These are phyloP conservation scores for Myotis pilosus DNA, from an alignment of 2,797 vertebrate genomes.

Conservation along the genomic window DNA sequence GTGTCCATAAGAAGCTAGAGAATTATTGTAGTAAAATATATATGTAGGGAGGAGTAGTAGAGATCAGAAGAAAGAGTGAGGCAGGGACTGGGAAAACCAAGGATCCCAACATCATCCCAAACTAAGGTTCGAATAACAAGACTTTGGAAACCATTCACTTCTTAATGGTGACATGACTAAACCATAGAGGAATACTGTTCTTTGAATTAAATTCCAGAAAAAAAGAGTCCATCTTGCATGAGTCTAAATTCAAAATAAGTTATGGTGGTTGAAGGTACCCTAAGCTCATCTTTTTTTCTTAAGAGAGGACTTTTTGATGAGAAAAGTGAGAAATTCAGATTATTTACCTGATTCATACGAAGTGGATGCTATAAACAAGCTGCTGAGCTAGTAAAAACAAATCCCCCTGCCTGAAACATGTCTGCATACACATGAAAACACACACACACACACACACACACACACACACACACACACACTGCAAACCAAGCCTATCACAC, in stretches of 20 bases:
- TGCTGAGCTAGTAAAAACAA: conserved; percentile 40
- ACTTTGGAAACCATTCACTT: background rate
- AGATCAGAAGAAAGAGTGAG: background rate
- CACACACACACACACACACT: background rate
- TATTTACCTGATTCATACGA: background rate
- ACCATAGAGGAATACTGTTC: conserved; percentile 2
- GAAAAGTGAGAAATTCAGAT: conserved; percentile 24
- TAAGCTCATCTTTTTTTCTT: conserved; percentile 47
- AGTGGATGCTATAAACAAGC: conserved; percentile 29
- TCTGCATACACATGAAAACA: background rate
- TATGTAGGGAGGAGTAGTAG: background rate
- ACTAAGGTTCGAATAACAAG: background rate
- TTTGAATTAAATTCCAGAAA: background rate
- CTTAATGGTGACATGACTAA: background rate
- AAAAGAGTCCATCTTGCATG: background rate
- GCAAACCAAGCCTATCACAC: background rate
- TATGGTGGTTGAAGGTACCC: background rate
- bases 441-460: background rate
- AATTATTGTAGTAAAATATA: background rate
- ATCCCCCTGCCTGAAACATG: conserved; percentile 4
- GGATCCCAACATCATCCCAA: background rate
- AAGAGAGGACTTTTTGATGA: background rate
- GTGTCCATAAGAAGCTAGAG: background rate
- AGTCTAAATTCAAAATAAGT: conserved; percentile 8
- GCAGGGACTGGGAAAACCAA: background rate